Base-by-base conservation (phyloP, 2,797 vertebrate species). In the Alcedo quadribrachys region DNA sequence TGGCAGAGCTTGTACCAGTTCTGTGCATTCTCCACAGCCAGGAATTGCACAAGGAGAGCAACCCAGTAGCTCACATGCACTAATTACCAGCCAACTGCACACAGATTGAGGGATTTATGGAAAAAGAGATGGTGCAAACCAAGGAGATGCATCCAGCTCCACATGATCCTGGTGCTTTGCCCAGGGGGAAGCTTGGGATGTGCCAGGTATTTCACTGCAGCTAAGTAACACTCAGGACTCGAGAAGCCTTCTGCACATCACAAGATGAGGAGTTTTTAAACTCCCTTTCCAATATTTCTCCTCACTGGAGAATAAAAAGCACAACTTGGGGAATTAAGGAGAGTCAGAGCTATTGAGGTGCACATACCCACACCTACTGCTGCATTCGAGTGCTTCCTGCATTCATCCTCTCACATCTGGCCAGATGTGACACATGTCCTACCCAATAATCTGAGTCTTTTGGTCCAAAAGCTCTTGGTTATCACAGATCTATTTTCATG, bases 1-100 rank as follows among this genome's bases (percentile, higher is more conserved):
- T 91, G 89, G 74, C 95, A 93, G 81, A 65, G 78, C 60, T 57
- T n/a, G 25, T 82, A 50, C 43, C 85, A 61, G 67, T 15, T 76
- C 85, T 76, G 21, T 33, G 27, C 61, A 9, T 54, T 63, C 57
- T 32, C 53, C 85, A 84, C 43, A 63, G 87, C 60, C 37, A 7
- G 32, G 9, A 13, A 28, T 80, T 94, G 91, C 60, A 51, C 83
- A 93, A 94, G 1, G 5, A 62, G 35, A 85, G 40, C 57, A 90
- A 67, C 61, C 57, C 32, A 33, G 63, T 12, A 85, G 50, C 89
- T 81, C 48, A 3, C 17, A 58, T 30, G 58, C 57, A n/a, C n/a
- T 58, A 88, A 91, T 92, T 87, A 94, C 8, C 71, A 81, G 85
- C 82, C 76, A 76, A n/a, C 50, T 12, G 32, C 66, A 46, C n/a